These are phyloP conservation scores for Panthera uncia DNA, from an alignment of 2,113 vertebrate genomes.

Conservation along the genomic window DNA sequence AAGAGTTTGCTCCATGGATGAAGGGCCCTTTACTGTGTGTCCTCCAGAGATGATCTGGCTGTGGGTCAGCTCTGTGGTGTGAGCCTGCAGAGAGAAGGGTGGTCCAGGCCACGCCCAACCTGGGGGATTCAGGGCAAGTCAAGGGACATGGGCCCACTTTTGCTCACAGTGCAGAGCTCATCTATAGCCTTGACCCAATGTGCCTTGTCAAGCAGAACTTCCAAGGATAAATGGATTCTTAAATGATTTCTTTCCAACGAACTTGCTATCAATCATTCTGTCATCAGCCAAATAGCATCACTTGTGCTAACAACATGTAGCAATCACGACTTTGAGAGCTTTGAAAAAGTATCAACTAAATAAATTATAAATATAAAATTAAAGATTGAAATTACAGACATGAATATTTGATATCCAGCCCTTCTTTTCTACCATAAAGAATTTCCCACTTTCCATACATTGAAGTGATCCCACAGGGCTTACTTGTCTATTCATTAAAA, in stretches of 20 bases:
- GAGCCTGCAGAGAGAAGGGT: background rate
- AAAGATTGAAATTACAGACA: constrained; percentile 45
- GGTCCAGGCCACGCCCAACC: background rate
- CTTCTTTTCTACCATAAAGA: constrained; percentile 14
- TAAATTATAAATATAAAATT: constrained; percentile 72
- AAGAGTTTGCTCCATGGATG: background rate
- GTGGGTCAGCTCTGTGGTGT: background rate
- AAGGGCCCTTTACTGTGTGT: background rate
- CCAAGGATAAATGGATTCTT: constrained; percentile 33
- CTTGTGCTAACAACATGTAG: constrained; percentile 45
- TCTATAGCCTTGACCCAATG: background rate
- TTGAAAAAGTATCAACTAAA: constrained; percentile 45
- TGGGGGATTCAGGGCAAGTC: background rate
- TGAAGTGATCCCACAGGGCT: background rate
- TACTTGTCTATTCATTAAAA: constrained; percentile 52
- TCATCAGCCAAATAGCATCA: background rate
- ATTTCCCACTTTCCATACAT: constrained; percentile 31
- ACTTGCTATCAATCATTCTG: constrained; percentile 28
- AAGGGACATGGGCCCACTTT: background rate
- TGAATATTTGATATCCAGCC: constrained; percentile 57
- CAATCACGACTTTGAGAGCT: constrained; percentile 37
- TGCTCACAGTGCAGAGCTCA: background rate
- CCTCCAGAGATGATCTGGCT: background rate
- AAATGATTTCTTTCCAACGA: background rate
- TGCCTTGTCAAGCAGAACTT: constrained; percentile 4